These are phyloP conservation scores for Pseudachorutes palmiensis DNA, from an alignment of 1,140 invertebrate species.

Conservation along the genomic window DNA sequence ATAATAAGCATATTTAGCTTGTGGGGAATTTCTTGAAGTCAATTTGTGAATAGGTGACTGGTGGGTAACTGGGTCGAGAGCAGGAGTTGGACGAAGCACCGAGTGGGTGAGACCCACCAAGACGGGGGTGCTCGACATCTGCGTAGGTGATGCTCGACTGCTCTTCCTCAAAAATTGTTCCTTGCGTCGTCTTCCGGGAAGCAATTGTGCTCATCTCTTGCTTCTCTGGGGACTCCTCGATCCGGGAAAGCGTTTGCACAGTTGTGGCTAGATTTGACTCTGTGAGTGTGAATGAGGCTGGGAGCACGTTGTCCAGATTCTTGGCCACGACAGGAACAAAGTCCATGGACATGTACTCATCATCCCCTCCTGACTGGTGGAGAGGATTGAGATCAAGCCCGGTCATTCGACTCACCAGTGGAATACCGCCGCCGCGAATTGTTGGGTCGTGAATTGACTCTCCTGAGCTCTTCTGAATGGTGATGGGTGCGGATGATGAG, in stretches of 20 bases:
- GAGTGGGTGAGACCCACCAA: background rate
- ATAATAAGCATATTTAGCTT: background rate
- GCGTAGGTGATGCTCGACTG: conserved; percentile 26
- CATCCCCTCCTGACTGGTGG: conserved; percentile 24
- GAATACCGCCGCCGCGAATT: conserved; percentile 20
- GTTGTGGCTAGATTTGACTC: background rate
- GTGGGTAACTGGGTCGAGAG: background rate
- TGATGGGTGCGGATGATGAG: conserved; percentile 33
- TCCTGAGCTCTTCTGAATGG: conserved; percentile 29
- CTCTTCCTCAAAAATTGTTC: conserved; percentile 16
- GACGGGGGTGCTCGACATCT: conserved; percentile 22
- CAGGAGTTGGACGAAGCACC: background rate
- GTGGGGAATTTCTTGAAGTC: conserved; percentile 31
- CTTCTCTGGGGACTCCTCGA: conserved; percentile 38
- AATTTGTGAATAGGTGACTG: conserved; percentile 34
- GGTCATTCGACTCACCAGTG: conserved; percentile 33
- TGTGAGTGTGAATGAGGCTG: conserved; percentile 9
- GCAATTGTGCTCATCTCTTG: conserved; percentile 19
- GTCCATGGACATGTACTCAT: conserved; percentile 36
- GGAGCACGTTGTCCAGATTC: conserved; percentile 22
- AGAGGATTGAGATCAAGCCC: conserved; percentile 36
- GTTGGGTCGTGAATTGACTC: background rate
- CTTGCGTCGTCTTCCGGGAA: background rate
- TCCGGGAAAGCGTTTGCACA: conserved; percentile 21
- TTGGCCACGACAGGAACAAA: conserved; percentile 31